Conservation (phyloP, 2,888 invertebrate genomes). For the Melanchra persicariae region DNA sequence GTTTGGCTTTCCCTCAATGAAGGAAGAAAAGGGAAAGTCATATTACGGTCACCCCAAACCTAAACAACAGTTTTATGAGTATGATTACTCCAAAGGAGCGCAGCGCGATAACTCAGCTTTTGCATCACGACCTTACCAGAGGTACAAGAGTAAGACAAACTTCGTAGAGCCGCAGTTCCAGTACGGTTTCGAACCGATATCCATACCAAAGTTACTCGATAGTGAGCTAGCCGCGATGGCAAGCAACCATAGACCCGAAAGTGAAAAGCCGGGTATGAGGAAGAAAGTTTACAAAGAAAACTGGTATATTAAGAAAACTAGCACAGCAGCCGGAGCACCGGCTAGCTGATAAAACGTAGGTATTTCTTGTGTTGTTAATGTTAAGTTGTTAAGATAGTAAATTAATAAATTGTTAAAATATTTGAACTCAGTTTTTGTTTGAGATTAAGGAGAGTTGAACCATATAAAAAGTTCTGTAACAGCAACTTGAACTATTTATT, state of each 20-base stretch:
- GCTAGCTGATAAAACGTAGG: slow-evolving; percentile 81
- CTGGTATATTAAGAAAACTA: slow-evolving; percentile 87
- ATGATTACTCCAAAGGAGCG: slow-evolving; percentile 78
- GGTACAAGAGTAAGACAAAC: slow-evolving; percentile 78
- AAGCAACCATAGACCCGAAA: slow-evolving; percentile 82
- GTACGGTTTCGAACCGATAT: slow-evolving; percentile 87
- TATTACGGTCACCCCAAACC: slow-evolving; percentile 78
- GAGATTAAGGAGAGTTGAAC: slow-evolving; percentile 21
- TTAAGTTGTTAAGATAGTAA: slow-evolving; percentile 71
- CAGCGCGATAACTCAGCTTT: slow-evolving; percentile 80
- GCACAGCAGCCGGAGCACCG: slow-evolving; percentile 80
- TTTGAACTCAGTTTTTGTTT: slow-evolving; percentile 38
- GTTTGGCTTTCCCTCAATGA: slow-evolving; percentile 69
- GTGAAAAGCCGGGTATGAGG: slow-evolving; percentile 82
- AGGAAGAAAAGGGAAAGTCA: slow-evolving; percentile 76
- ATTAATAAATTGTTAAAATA: slow-evolving; percentile 64
- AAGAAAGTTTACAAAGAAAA: slow-evolving; percentile 88
- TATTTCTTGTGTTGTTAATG: slow-evolving; percentile 78
- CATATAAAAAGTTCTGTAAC: slow-evolving; percentile 32
- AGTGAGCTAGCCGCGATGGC: slow-evolving; percentile 87
- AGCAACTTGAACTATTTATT: slow-evolving; percentile 54
- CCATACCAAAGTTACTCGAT: slow-evolving; percentile 81
- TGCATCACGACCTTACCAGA: slow-evolving; percentile 78
- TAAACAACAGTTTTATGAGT: slow-evolving; percentile 77
- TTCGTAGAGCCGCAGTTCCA: slow-evolving; percentile 88